Evolutionary conservation across 35 echinoderm and acorn worm genomes (phyloP).

Genomic region (Lytechinus pictus): DNA sequence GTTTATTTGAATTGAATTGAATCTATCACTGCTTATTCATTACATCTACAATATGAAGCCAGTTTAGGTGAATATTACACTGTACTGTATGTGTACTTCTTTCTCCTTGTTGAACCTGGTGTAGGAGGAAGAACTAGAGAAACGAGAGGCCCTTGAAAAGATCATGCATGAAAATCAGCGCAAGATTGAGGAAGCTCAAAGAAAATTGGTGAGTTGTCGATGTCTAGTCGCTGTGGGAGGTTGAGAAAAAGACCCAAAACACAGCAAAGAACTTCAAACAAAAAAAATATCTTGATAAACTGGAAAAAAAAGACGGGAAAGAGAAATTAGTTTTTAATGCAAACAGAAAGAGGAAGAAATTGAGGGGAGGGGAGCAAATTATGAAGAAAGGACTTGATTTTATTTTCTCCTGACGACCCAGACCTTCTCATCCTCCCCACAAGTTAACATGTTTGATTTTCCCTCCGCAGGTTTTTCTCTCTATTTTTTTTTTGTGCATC

Average conservation of each 20-base stretch:
- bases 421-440: no score
- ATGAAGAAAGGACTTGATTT: no score
- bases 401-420: no score
- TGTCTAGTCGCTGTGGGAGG: slow-evolving; percentile 43
- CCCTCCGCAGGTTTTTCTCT: no score
- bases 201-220: slow-evolving; percentile 87
- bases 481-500: no score
- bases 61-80: no score
- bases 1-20: no score
- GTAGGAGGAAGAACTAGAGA: slow-evolving; percentile 85
- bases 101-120: background rate
- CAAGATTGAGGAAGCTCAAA: slow-evolving; percentile 98
- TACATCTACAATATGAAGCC: no score
- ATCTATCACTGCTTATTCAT: no score
- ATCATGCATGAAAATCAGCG: slow-evolving; percentile 93
- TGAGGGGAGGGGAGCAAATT: background rate
- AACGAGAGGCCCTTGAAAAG: slow-evolving; percentile 77
- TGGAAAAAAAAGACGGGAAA: background rate
- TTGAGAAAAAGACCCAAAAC: background rate
- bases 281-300: background rate
- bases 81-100: no score
- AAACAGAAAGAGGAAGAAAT: background rate
- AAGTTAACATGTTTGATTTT: no score
- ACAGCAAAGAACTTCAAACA: background rate
- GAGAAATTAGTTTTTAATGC: background rate